These are phyloP conservation scores for Sinocyclocheilus anophthalmus DNA, from an alignment of 2,113 vertebrate species.

Conservation along the genomic window DNA sequence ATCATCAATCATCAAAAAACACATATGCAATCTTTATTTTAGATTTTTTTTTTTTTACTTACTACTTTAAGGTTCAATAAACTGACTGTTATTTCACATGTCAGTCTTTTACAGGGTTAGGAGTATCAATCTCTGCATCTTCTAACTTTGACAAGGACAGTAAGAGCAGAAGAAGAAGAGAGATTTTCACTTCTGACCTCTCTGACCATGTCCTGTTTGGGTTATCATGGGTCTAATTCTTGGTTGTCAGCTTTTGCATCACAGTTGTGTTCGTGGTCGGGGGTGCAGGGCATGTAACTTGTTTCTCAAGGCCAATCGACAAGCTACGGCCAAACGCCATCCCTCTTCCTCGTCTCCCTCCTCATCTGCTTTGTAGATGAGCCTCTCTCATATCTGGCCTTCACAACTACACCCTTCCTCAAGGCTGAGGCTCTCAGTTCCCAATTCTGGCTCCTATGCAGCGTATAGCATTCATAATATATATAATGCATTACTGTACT, in stretches of 20 bases:
- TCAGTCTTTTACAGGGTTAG: neutral
- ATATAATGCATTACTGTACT: neutral
- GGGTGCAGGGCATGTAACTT: constrained; percentile 43
- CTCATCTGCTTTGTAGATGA: constrained; percentile 52
- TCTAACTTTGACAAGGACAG: neutral
- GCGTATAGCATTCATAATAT: no score
- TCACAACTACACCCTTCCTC: constrained; percentile 49
- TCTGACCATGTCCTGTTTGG: constrained; percentile 43
- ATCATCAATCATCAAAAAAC: neutral
- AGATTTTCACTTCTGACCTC: constrained; percentile 38
- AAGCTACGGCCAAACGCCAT: constrained; percentile 54
- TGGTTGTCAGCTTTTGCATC: constrained; percentile 57
- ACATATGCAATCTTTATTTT: neutral
- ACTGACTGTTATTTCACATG: no score
- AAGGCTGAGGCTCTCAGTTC: constrained; percentile 45
- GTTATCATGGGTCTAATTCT: constrained; percentile 41
- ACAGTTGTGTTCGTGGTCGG: constrained; percentile 12
- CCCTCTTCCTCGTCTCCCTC: constrained; percentile 42
- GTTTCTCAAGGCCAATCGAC: constrained; percentile 55
- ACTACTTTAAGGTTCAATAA: no score
- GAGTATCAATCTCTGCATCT: neutral
- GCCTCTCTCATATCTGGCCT: constrained; percentile 58
- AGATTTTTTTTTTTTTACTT: no score
- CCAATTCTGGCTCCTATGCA: neutral
- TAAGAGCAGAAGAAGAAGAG: constrained; percentile 33